phyloP scores from a whole-genome alignment of 2,797 vertebrate species.

The Hydrolagus colliei region DNA sequence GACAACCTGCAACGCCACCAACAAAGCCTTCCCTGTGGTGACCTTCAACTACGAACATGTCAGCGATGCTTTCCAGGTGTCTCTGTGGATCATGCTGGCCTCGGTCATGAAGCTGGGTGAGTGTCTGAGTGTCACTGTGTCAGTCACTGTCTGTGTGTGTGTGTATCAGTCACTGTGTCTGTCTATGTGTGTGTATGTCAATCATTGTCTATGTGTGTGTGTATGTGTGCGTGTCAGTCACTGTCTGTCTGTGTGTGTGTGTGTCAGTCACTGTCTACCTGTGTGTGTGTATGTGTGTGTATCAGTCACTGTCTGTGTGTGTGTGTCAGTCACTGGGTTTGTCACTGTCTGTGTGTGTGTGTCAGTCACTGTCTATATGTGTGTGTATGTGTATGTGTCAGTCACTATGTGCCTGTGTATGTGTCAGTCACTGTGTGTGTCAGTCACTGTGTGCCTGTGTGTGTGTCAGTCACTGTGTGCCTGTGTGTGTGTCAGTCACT shows the following conservation, averaged over 20 bases:
- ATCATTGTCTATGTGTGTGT: background rate
- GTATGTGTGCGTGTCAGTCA: background rate
- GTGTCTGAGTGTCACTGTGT: conserved; percentile 35
- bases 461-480: too few species aligned
- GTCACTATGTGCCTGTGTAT: too few species aligned
- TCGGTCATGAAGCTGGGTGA: conserved; percentile 94
- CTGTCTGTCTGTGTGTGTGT: background rate
- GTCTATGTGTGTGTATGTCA: conserved; percentile 42
- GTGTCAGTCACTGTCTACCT: too few species aligned
- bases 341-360: too few species aligned
- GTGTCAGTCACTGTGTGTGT: too few species aligned
- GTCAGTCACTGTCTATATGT: too few species aligned
- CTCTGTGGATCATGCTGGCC: conserved; percentile 86
- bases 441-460: too few species aligned
- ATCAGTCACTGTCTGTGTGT: too few species aligned
- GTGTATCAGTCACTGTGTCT: conserved; percentile 45
- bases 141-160: conserved; percentile 35
- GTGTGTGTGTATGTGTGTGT: too few species aligned
- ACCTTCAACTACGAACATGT: conserved; percentile 64
- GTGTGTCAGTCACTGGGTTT: too few species aligned
- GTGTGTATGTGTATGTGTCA: too few species aligned
- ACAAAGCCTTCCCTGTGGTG: conserved; percentile 78
- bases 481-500: too few species aligned
- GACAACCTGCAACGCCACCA: conserved; percentile 38
- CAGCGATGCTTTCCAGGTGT: conserved; percentile 71